phyloP scores from a whole-genome alignment of 2,797 vertebrate species.

The Aphelocoma californica region DNA sequence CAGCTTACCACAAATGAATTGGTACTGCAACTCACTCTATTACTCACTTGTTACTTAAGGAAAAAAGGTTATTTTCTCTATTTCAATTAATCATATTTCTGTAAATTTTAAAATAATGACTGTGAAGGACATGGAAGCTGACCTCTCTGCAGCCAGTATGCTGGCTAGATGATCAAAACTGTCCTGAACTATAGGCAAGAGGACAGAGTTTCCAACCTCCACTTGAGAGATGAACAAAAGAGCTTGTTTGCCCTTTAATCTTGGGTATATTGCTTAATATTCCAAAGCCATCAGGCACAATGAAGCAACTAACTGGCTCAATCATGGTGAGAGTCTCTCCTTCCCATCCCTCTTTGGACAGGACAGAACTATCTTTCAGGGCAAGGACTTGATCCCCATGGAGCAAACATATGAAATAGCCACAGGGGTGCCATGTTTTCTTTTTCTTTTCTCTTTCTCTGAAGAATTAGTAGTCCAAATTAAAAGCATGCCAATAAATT shows the following conservation, averaged over 20 bases:
- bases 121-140: neutral
- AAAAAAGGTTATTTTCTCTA: neutral
- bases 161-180: neutral
- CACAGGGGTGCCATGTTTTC: conserved; percentile 12
- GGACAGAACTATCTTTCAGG: neutral
- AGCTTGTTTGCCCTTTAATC: neutral
- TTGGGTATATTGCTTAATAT: neutral
- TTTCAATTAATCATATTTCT: neutral
- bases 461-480: conserved; percentile 19
- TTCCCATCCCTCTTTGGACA: neutral
- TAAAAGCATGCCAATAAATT: conserved; percentile 45
- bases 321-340: neutral
- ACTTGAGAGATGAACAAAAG: neutral
- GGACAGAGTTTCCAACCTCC: neutral
- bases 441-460: conserved; percentile 24
- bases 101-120: neutral
- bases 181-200: neutral
- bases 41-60: neutral
- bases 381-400: neutral
- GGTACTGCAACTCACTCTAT: neutral
- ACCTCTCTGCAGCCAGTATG: neutral
- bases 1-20: neutral
- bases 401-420: conserved; percentile 13
- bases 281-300: neutral
- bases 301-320: neutral